Percentiles rank a stretch among this genome's conserved stretches.
Evolutionary conservation across 2,888 invertebrate genomes (phyloP).

Genomic region (Drosophila acutilabella): DNA sequence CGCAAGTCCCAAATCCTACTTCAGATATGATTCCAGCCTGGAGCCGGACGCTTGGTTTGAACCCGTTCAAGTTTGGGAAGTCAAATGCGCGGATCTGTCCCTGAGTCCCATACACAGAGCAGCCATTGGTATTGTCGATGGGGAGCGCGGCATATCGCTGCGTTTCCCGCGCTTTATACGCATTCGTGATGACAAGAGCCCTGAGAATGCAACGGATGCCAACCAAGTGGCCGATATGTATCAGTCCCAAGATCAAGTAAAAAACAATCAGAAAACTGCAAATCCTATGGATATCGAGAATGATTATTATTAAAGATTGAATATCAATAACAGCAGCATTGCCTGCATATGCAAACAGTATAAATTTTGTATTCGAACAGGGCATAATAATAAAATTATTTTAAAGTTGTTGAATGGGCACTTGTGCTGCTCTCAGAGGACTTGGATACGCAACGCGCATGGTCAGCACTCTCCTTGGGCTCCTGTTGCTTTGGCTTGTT

Average conservation of each 20-base stretch:
- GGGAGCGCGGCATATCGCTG: conserved; percentile 96
- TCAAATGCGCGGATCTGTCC: conserved; percentile 98
- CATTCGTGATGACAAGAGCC: conserved; percentile 95
- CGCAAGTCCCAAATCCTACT: conserved; percentile 91
- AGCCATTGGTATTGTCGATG: conserved; percentile 93
- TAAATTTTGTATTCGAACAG: conserved; percentile 8
- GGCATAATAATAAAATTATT: conserved; percentile 16
- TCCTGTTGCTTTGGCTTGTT: conserved; percentile 51
- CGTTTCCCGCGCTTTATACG: conserved; percentile 96
- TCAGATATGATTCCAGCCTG: conserved; percentile 90
- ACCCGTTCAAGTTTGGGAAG: conserved; percentile 96
- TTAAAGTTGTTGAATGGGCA: conserved; percentile 28
- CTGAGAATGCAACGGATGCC: conserved; percentile 96
- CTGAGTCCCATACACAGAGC: conserved; percentile 97
- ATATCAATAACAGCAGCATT: neutral
- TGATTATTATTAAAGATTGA: conserved; percentile 81
- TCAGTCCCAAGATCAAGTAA: conserved; percentile 95
- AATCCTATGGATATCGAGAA: conserved; percentile 72
- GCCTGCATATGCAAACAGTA: conserved; percentile 2
- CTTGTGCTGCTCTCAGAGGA: conserved; percentile 64
- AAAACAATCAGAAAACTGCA: conserved; percentile 86
- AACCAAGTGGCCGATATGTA: conserved; percentile 96
- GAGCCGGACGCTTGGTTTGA: conserved; percentile 96
- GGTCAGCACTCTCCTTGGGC: conserved; percentile 28
- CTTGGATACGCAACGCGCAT: conserved; percentile 46